These are phyloP conservation scores for Crepidodera aurea DNA, from an alignment of 2,888 invertebrate species.

Conservation along the genomic window DNA sequence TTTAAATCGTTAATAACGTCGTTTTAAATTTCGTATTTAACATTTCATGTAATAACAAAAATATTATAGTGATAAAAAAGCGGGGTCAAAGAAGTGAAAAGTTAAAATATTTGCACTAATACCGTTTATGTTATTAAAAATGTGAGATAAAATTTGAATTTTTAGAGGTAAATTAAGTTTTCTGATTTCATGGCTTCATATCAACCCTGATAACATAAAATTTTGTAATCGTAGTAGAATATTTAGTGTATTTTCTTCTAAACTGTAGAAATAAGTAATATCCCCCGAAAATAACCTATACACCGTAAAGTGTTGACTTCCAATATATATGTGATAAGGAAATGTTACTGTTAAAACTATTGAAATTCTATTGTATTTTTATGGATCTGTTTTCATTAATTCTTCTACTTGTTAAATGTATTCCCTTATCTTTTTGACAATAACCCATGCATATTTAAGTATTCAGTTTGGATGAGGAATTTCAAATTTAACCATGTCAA, in stretches of 20 bases:
- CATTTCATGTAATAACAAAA: too few species aligned
- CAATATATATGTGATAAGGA: conserved; percentile 58
- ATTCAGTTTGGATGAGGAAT: conserved; percentile 18
- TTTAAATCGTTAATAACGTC: too few species aligned
- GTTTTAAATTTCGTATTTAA: too few species aligned
- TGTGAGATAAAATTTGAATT: too few species aligned
- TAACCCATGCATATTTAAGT: conserved; percentile 30
- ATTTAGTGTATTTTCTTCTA: background rate
- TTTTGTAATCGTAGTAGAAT: background rate
- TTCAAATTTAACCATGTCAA: background rate
- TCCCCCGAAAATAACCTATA: background rate
- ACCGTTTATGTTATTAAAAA: too few species aligned
- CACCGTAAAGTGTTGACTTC: conserved; percentile 51
- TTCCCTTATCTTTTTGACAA: conserved; percentile 41
- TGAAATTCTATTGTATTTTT: conserved; percentile 42
- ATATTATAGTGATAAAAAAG: too few species aligned
- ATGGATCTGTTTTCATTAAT: conserved; percentile 27
- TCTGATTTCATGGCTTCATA: too few species aligned
- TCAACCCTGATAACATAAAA: background rate
- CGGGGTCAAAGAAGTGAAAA: too few species aligned
- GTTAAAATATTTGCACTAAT: too few species aligned
- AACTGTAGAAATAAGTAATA: background rate
- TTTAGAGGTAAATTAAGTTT: too few species aligned
- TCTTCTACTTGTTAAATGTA: conserved; percentile 34
- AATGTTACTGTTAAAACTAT: conserved; percentile 42